phyloP scores from a whole-genome alignment of 2,888 invertebrate genomes.

The Campopleginae sp. region DNA sequence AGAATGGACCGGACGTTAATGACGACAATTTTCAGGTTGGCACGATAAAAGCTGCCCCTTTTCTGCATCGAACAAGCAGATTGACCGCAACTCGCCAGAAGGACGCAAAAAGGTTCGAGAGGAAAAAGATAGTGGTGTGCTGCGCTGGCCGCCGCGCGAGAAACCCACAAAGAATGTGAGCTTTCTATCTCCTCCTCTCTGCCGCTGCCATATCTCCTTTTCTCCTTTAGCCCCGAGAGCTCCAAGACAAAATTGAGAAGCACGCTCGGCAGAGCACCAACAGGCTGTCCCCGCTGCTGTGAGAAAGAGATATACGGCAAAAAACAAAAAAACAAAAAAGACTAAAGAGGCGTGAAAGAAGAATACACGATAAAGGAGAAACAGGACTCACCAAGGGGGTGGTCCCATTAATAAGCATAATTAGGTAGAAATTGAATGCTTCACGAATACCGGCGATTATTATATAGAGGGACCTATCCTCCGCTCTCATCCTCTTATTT shows the following conservation, averaged over 20 bases:
- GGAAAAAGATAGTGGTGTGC: background rate
- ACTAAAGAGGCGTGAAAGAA: slow-evolving; percentile 29
- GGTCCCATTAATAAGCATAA: slow-evolving; percentile 77
- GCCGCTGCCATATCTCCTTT: no score
- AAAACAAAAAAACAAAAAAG: slow-evolving; percentile 30
- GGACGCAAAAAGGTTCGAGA: slow-evolving; percentile 47
- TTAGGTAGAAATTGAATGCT: slow-evolving; percentile 76
- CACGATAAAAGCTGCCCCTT: slow-evolving; percentile 48
- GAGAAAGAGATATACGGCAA: slow-evolving; percentile 16
- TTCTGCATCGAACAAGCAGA: background rate
- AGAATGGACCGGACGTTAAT: slow-evolving; percentile 49
- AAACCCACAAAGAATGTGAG: slow-evolving; percentile 28
- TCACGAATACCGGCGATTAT: slow-evolving; percentile 74
- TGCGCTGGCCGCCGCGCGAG: slow-evolving; percentile 1
- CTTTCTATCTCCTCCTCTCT: slow-evolving; percentile 4
- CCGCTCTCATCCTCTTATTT: slow-evolving; percentile 50
- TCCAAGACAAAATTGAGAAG: slow-evolving; percentile 17
- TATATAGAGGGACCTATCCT: slow-evolving; percentile 63
- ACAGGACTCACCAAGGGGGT: slow-evolving; percentile 64
- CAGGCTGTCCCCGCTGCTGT: slow-evolving; percentile 5
- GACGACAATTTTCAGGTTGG: slow-evolving; percentile 57
- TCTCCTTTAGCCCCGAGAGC: slow-evolving; percentile 35
- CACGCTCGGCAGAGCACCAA: slow-evolving; percentile 55
- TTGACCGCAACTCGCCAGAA: slow-evolving; percentile 55
- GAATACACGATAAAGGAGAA: slow-evolving; percentile 47